These are phyloP conservation scores for Spodoptera frugiperda DNA, from an alignment of 1,140 invertebrate species.

Conservation along the genomic window DNA sequence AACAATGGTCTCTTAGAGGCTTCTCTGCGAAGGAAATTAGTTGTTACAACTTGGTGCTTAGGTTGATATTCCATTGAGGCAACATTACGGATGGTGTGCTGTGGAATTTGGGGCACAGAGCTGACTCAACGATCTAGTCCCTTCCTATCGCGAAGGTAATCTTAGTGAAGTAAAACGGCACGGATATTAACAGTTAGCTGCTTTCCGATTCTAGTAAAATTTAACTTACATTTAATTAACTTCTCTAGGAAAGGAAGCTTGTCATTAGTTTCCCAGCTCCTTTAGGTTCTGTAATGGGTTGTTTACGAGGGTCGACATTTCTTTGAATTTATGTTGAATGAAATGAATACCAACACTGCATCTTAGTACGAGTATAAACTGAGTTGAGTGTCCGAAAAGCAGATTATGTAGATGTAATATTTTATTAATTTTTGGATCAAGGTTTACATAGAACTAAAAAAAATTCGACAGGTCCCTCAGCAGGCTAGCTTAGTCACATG, in stretches of 20 bases:
- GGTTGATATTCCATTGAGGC: slow-evolving; percentile 64
- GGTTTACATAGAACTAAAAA: too few species aligned
- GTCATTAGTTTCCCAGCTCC: slow-evolving; percentile 24
- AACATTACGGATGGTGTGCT: slow-evolving; percentile 75
- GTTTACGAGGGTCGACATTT: too few species aligned
- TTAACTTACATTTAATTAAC: slow-evolving; percentile 34
- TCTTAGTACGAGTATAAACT: too few species aligned
- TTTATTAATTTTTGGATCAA: too few species aligned
- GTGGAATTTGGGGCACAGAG: slow-evolving; percentile 81
- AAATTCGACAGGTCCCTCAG: too few species aligned
- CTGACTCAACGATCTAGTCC: slow-evolving; percentile 84
- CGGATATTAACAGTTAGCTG: slow-evolving; percentile 33
- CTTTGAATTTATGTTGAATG: too few species aligned
- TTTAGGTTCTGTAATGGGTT: background rate
- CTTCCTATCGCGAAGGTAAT: slow-evolving; percentile 72
- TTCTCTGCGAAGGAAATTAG: slow-evolving; percentile 55
- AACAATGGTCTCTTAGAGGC: slow-evolving; percentile 75
- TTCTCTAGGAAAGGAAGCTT: slow-evolving; percentile 16
- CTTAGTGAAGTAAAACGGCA: slow-evolving; percentile 40
- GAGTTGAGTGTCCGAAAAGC: too few species aligned
- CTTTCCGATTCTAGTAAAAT: slow-evolving; percentile 37
- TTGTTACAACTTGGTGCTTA: slow-evolving; percentile 51
- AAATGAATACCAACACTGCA: too few species aligned
- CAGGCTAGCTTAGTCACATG: too few species aligned
- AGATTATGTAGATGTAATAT: too few species aligned